Evolutionary conservation across 2,888 invertebrate genomes (phyloP).

Genomic region (Archips xylosteana): DNA sequence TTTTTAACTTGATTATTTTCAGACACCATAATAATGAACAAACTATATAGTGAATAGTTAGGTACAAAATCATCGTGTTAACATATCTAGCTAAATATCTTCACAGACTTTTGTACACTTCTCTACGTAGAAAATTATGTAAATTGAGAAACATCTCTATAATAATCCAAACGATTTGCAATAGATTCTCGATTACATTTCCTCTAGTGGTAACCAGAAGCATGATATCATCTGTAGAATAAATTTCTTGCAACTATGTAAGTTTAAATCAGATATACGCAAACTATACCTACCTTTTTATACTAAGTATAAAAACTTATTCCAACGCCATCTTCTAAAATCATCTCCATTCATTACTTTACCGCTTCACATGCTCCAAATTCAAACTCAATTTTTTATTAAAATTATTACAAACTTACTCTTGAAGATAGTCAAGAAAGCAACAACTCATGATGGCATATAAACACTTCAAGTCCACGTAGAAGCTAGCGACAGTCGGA

Average conservation of each 20-base stretch:
- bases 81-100: neutral
- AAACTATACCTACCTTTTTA: neutral
- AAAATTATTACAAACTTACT: constrained; percentile 6
- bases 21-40: no score
- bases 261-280: neutral
- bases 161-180: neutral
- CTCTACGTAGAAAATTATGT: neutral
- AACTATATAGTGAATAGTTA: no score
- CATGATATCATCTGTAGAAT: neutral
- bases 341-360: constrained; percentile 1
- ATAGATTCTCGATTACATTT: neutral
- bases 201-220: neutral
- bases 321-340: constrained; percentile 11
- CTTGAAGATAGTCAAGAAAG: neutral
- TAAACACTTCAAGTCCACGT: neutral
- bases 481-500: neutral
- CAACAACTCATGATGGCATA: neutral
- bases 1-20: no score
- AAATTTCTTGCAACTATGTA: neutral
- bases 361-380: constrained; percentile 29
- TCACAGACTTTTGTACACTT: neutral
- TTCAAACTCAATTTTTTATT: constrained; percentile 17
- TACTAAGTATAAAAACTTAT: neutral
- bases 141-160: neutral
- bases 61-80: neutral